phyloP scores from a whole-genome alignment of 2,888 invertebrate genomes.

The Ormyrus nitidulus region DNA sequence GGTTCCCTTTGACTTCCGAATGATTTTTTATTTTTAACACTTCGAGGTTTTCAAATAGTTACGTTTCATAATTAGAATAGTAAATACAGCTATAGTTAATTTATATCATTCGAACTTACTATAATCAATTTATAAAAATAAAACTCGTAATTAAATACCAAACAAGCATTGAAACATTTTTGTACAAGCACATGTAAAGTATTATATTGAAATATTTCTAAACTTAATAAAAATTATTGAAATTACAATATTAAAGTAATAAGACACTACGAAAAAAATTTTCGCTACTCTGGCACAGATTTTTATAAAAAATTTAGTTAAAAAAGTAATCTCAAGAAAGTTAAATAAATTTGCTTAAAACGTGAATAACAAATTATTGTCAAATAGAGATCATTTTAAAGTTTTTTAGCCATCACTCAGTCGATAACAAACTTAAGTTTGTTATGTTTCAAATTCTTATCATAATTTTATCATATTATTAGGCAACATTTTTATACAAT shows the following conservation, averaged over 20 bases:
- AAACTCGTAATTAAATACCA: not conserved
- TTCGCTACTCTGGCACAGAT: no score
- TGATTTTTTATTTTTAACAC: conserved; percentile 25
- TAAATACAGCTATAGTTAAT: conserved; percentile 1
- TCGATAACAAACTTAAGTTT: conserved; percentile 49
- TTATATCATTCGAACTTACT: not conserved
- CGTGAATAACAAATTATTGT: conserved; percentile 42
- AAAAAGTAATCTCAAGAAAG: no score
- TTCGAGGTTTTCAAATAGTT: conserved; percentile 4
- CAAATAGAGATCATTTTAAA: conserved; percentile 47
- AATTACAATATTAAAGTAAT: no score
- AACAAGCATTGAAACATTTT: no score
- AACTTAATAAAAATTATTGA: no score
- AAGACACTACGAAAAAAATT: no score
- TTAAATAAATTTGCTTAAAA: no score
- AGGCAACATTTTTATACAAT: conserved; percentile 19
- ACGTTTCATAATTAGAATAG: not conserved
- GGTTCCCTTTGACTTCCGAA: conserved; percentile 33
- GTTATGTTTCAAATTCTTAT: conserved; percentile 29
- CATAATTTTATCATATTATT: not conserved
- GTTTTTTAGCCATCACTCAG: conserved; percentile 47
- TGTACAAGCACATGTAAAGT: no score
- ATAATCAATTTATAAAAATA: not conserved
- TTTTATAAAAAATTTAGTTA: no score
- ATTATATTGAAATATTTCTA: no score